Evolutionary conservation across 1,140 invertebrate genomes (phyloP).

Genomic region (Rhyacophila brunnea): DNA sequence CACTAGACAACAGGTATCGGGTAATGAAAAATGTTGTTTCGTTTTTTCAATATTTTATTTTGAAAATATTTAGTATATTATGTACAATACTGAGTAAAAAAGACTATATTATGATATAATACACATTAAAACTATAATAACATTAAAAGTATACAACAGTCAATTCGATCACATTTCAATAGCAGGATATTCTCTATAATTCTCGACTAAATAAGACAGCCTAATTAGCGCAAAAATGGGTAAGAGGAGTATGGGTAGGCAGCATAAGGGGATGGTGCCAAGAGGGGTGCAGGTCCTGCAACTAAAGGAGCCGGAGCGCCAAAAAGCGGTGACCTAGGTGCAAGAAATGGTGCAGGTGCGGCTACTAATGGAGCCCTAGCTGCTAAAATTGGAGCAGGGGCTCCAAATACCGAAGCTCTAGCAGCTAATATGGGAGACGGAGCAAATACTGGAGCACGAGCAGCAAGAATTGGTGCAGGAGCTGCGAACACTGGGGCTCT

Average conservation of each 20-base stretch:
- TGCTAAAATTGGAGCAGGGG: slow-evolving; percentile 34
- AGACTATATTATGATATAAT: too few species aligned
- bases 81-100: too few species aligned
- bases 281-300: slow-evolving; percentile 7
- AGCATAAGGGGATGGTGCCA: background rate
- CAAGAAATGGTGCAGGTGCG: slow-evolving; percentile 12
- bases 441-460: slow-evolving; percentile 47
- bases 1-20: too few species aligned
- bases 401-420: slow-evolving; percentile 37
- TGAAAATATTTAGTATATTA: too few species aligned
- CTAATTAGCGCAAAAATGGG: too few species aligned
- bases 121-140: background rate
- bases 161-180: background rate
- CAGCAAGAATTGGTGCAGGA: slow-evolving; percentile 53
- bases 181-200: background rate
- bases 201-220: background rate
- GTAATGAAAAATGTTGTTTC: too few species aligned
- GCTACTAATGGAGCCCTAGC: slow-evolving; percentile 13
- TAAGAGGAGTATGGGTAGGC: too few species aligned
- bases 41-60: too few species aligned
- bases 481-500: slow-evolving; percentile 52
- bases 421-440: slow-evolving; percentile 32
- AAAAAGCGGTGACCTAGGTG: background rate
- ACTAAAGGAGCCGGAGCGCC: background rate
- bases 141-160: background rate